These are phyloP conservation scores for Clistopyga incitator DNA, from an alignment of 2,888 invertebrate genomes.

Conservation along the genomic window DNA sequence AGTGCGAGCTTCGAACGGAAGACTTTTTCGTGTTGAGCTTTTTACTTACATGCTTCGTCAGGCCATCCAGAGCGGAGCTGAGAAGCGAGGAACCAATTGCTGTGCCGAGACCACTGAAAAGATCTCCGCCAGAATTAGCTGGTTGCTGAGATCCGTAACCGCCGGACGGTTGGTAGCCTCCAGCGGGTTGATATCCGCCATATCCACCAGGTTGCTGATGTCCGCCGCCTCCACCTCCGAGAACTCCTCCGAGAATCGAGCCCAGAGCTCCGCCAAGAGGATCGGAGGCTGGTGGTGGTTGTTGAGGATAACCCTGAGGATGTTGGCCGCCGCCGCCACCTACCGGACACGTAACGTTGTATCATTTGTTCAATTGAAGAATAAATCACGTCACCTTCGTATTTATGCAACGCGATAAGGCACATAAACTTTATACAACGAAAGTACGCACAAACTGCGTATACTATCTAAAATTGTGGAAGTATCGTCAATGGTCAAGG, in stretches of 20 bases:
- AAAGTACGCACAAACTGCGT: no score
- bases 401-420: not conserved
- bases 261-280: conserved; percentile 77
- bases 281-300: conserved; percentile 71
- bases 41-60: conserved; percentile 79
- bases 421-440: not conserved
- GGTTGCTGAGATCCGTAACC: conserved; percentile 65
- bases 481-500: no score
- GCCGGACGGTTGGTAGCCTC: conserved; percentile 74
- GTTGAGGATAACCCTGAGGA: conserved; percentile 65
- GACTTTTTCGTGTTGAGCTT: conserved; percentile 43
- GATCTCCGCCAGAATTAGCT: conserved; percentile 70
- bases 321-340: conserved; percentile 72
- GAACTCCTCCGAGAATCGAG: conserved; percentile 79
- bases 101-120: conserved; percentile 79
- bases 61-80: conserved; percentile 79
- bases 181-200: conserved; percentile 74
- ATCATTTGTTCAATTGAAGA: not conserved
- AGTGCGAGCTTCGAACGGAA: conserved; percentile 33
- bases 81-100: conserved; percentile 78
- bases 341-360: conserved; percentile 1
- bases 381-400: not conserved
- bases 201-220: conserved; percentile 75
- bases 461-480: no score
- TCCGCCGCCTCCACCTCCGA: conserved; percentile 78